These are phyloP conservation scores for Drosophila neonasuta DNA, from an alignment of 2,888 invertebrate species.

Conservation along the genomic window DNA sequence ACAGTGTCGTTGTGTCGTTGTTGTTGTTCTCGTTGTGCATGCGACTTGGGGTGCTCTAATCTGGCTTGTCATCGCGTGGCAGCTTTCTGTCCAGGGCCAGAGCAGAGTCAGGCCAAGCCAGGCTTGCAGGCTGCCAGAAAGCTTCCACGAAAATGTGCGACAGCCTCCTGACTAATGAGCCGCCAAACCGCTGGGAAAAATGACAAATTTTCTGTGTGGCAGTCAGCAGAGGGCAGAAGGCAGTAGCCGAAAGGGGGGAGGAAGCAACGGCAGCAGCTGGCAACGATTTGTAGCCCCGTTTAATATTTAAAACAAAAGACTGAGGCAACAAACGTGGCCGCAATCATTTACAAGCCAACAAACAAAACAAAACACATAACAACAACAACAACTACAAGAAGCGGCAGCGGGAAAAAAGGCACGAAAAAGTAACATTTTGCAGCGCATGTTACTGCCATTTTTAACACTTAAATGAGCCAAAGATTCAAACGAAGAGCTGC, in stretches of 20 bases:
- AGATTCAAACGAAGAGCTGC: slow-evolving; percentile 31
- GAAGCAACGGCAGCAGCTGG: slow-evolving; percentile 36
- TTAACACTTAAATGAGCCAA: slow-evolving; percentile 74
- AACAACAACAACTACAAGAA: slow-evolving; percentile 35
- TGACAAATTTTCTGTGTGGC: slow-evolving; percentile 71
- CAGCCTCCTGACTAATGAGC: slow-evolving; percentile 73
- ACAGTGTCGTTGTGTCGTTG: slow-evolving; percentile 52
- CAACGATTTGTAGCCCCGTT: slow-evolving; percentile 72
- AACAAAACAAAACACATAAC: slow-evolving; percentile 49
- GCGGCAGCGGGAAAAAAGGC: slow-evolving; percentile 38
- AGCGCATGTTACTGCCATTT: slow-evolving; percentile 76
- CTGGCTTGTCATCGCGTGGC: slow-evolving; percentile 73
- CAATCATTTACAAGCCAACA: slow-evolving; percentile 58
- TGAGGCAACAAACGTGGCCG: slow-evolving; percentile 63
- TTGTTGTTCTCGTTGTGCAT: slow-evolving; percentile 24
- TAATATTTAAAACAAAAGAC: slow-evolving; percentile 78
- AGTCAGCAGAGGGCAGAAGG: slow-evolving; percentile 4
- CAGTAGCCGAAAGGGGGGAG: slow-evolving; percentile 14
- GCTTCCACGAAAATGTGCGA: slow-evolving; percentile 75
- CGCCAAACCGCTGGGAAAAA: slow-evolving; percentile 77
- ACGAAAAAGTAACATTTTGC: slow-evolving; percentile 74
- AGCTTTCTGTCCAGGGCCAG: slow-evolving; percentile 67
- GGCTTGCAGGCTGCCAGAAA: slow-evolving; percentile 25
- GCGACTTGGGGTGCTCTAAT: slow-evolving; percentile 49
- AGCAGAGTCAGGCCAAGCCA: slow-evolving; percentile 18